Evolutionary conservation across 2,888 invertebrate genomes (phyloP), one percentile per base, ranked within the genome.

Genomic region (Drosophila kanekoi): DNA sequence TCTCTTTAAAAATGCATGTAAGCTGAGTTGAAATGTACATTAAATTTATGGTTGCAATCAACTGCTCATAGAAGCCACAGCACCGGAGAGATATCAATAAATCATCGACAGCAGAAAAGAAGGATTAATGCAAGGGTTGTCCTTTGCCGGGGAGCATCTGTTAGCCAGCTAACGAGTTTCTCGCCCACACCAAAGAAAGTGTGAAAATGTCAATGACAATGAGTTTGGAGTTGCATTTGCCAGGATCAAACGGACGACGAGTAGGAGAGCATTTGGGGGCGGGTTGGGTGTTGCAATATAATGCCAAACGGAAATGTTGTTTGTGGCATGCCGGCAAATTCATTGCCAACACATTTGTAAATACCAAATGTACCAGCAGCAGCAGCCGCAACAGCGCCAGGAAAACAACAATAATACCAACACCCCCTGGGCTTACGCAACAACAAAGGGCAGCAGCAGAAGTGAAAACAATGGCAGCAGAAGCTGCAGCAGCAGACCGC

Each of bases 321-420:
- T 78, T 72, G 72, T 70, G 72, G 81, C 81, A 84, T 59, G 66
- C 38, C 66, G 69, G 70, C 40, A 74, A 86, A 89, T 86, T 86
- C 88, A 86, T 89, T 77, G 89, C 88, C 85, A 87, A 84, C 73
- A 76, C 81, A 83, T 80, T 86, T 68, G 65, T 69, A 82, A 75
- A 78, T 77, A 66, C 61, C 65, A 67, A 73, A 73, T 60, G 61
- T 52, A 62, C 56, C 41, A 45, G 62, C 28, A 62, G 58, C 28
- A 44, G 47, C 37, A 64, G 53, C 49, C 44, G 48, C 59, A 56
- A 14, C 14, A 60, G 56, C 35, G 67, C 14, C 63, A 72, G 57
- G 58, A 74, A 53, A 49, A 67, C 63, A 79, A 65, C 77, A 77
- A 72, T 63, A 77, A 65, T 44, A 66, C 33, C 67, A 70, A 73